phyloP scores from a whole-genome alignment of 2,113 vertebrate genomes.

The Vombatus ursinus region DNA sequence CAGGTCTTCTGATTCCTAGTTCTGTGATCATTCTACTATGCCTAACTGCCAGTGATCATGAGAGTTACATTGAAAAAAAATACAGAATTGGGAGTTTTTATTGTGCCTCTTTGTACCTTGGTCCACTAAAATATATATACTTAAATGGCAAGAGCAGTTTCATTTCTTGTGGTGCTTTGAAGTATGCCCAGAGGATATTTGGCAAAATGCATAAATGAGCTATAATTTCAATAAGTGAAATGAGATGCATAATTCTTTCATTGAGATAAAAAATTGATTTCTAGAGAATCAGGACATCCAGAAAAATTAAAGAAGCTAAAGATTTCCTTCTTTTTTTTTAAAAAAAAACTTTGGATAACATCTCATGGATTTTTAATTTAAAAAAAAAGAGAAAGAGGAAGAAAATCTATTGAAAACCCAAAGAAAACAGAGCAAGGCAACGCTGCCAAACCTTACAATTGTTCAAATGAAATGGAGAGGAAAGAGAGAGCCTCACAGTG shows the following conservation, averaged over 20 bases:
- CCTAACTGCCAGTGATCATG: neutral
- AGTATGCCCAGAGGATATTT: constrained; percentile 55
- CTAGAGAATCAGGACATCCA: constrained; percentile 42
- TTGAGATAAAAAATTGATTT: constrained; percentile 41
- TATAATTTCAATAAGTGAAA: constrained; percentile 56
- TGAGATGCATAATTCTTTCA: constrained; percentile 57
- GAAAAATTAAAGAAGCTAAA: constrained; percentile 29
- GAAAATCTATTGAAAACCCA: constrained; percentile 41
- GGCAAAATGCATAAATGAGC: constrained; percentile 50
- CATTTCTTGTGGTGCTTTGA: constrained; percentile 51
- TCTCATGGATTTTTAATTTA: constrained; percentile 3
- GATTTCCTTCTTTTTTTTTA: constrained; percentile 36
- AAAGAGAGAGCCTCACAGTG: neutral
- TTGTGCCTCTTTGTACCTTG: constrained; percentile 44
- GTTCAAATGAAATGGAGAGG: constrained; percentile 41
- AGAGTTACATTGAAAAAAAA: constrained; percentile 19
- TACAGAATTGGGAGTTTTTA: constrained; percentile 14
- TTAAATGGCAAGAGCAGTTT: constrained; percentile 39
- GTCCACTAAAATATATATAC: constrained; percentile 37
- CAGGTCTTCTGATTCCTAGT: neutral
- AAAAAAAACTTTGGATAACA: neutral
- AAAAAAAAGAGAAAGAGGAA: neutral
- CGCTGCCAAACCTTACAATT: neutral
- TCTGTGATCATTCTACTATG: neutral
- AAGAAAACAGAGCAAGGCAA: constrained; percentile 28